phyloP scores from a whole-genome alignment of 2,797 vertebrate species.

The Peromyscus melanophrys region DNA sequence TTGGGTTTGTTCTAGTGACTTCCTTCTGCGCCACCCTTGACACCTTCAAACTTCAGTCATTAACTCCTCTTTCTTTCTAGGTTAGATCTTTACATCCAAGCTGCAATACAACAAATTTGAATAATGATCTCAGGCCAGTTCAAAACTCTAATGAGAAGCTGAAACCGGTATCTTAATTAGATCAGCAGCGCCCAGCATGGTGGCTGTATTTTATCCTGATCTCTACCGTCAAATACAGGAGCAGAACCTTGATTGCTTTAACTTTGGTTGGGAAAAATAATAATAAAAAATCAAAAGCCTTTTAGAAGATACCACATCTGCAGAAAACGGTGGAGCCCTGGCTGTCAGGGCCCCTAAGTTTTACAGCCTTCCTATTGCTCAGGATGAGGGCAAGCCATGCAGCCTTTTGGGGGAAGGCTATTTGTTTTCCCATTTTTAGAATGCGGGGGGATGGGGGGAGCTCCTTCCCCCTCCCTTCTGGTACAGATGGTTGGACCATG shows the following conservation, averaged over 20 bases:
- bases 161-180: background rate
- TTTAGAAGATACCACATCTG: background rate
- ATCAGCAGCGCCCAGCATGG: background rate
- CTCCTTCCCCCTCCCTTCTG: background rate
- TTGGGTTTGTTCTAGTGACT: background rate
- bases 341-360: background rate
- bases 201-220: background rate
- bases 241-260: slow-evolving; percentile 6
- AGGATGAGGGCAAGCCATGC: too few species aligned
- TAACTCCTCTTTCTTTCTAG: background rate
- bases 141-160: background rate
- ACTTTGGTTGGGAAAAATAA: background rate
- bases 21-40: background rate
- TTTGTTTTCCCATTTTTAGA: background rate
- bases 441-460: background rate
- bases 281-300: background rate
- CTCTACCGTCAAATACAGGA: background rate
- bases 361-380: background rate
- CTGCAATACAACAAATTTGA: background rate
- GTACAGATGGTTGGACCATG: background rate
- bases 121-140: background rate
- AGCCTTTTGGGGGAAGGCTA: background rate
- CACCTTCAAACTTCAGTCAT: background rate
- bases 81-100: slow-evolving; percentile 43
- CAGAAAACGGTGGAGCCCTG: background rate